phyloP scores from a whole-genome alignment of 2,888 invertebrate genomes.

The Pollenia labialis region DNA sequence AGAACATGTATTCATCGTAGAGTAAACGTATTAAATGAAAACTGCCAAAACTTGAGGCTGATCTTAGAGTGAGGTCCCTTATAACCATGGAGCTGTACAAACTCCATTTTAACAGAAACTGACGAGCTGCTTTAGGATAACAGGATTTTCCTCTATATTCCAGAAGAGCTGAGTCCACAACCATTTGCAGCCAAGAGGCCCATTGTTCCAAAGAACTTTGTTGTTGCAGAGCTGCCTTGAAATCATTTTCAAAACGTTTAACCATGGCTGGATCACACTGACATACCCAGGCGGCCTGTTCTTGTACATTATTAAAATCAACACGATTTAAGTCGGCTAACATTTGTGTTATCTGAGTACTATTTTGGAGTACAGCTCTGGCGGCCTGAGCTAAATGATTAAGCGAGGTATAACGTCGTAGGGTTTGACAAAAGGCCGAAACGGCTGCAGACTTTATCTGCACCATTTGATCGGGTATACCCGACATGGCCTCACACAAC shows the following conservation, averaged over 20 bases:
- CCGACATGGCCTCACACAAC: conserved; percentile 92
- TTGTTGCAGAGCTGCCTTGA: conserved; percentile 94
- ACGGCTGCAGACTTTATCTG: conserved; percentile 93
- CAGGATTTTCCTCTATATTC: conserved; percentile 93
- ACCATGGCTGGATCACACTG: conserved; percentile 94
- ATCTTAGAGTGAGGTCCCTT: conserved; percentile 96
- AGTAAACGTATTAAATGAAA: conserved; percentile 98
- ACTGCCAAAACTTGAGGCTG: conserved; percentile 99
- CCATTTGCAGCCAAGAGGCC: conserved; percentile 98
- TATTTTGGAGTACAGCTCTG: conserved; percentile 97
- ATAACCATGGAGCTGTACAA: conserved; percentile 99
- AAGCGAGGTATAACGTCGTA: conserved; percentile 97
- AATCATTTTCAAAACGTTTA: conserved; percentile 94
- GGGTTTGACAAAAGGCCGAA: conserved; percentile 95
- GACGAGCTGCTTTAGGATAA: conserved; percentile 93
- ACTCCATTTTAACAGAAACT: conserved; percentile 99
- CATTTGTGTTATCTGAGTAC: conserved; percentile 98
- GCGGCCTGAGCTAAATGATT: conserved; percentile 96
- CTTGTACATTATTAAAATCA: conserved; percentile 97
- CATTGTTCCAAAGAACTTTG: conserved; percentile 98
- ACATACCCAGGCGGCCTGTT: conserved; percentile 98
- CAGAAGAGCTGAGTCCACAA: conserved; percentile 94
- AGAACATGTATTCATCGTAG: conserved; percentile 99
- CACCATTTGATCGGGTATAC: conserved; percentile 92
- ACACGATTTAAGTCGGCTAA: conserved; percentile 97